phyloP scores from a whole-genome alignment of 2,113 vertebrate genomes.

The Glaucidium brasilianum region DNA sequence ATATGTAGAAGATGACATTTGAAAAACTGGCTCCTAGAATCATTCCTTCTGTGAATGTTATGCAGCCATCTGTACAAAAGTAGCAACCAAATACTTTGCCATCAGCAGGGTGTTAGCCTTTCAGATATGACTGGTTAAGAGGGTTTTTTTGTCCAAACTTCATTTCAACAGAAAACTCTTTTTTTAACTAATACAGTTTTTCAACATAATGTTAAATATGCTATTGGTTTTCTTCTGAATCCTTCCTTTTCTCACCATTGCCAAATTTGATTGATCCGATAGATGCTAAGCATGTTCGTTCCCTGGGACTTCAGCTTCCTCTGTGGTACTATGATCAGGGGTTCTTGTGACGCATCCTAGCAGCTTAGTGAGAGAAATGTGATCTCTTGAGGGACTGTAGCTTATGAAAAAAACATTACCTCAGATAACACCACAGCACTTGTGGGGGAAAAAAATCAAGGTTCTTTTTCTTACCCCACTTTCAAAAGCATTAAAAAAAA shows the following conservation, averaged over 20 bases:
- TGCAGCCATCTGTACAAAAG: conserved; percentile 59
- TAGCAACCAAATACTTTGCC: conserved; percentile 40
- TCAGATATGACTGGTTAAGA: not conserved
- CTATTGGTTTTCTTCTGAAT: not conserved
- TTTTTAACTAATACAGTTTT: not conserved
- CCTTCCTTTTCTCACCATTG: not conserved
- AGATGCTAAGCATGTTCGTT: not conserved
- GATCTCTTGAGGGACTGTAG: not conserved
- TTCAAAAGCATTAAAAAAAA: not conserved
- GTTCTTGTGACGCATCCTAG: not conserved
- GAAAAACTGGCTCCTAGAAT: conserved; percentile 49
- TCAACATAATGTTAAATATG: not conserved
- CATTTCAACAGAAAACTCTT: not conserved
- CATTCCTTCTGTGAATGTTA: conserved; percentile 58
- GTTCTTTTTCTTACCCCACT: not conserved
- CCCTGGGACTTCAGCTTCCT: not conserved
- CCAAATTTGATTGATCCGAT: not conserved
- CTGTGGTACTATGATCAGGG: not conserved
- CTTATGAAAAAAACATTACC: not conserved
- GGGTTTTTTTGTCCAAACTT: not conserved
- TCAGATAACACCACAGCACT: not conserved
- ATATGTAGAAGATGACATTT: conserved; percentile 61
- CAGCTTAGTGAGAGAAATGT: not conserved
- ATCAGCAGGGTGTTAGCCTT: conserved; percentile 11
- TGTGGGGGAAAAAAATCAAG: fast-evolving